Conservation (phyloP, 2,888 invertebrate genomes). For the Parochlus steinenii region DNA sequence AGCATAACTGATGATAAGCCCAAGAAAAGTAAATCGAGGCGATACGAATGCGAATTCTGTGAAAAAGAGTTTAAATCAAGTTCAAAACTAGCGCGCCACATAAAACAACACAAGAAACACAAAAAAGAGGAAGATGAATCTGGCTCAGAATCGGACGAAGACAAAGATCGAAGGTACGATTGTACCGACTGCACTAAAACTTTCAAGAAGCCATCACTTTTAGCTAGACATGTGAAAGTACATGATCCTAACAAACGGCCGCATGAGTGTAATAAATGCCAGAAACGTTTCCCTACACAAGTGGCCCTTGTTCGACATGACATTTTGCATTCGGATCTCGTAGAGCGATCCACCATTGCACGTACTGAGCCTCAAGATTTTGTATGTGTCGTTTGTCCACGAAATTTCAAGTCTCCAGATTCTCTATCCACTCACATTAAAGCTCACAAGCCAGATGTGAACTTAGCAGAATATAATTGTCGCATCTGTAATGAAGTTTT, state of each 20-base stretch:
- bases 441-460: constrained; percentile 21
- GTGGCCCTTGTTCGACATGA: constrained; percentile 17
- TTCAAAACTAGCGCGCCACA: no score
- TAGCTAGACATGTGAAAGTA: constrained; percentile 3
- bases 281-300: constrained; percentile 4
- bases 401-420: constrained; percentile 34
- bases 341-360: constrained; percentile 3
- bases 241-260: constrained; percentile 2
- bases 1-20: background rate
- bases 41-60: background rate
- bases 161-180: background rate
- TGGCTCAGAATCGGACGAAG: background rate
- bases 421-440: constrained; percentile 34
- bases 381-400: constrained; percentile 36
- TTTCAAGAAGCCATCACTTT: constrained; percentile 6
- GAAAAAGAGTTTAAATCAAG: no score
- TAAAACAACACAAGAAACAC: no score
- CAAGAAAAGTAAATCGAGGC: background rate
- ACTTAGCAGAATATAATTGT: constrained; percentile 25
- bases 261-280: constrained; percentile 3
- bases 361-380: constrained; percentile 15
- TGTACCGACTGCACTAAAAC: constrained; percentile 2
- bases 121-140: background rate
- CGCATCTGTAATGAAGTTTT: constrained; percentile 34
- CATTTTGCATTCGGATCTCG: constrained; percentile 18